These are phyloP conservation scores for Parus major DNA, from an alignment of 2,113 vertebrate species.

Conservation along the genomic window DNA sequence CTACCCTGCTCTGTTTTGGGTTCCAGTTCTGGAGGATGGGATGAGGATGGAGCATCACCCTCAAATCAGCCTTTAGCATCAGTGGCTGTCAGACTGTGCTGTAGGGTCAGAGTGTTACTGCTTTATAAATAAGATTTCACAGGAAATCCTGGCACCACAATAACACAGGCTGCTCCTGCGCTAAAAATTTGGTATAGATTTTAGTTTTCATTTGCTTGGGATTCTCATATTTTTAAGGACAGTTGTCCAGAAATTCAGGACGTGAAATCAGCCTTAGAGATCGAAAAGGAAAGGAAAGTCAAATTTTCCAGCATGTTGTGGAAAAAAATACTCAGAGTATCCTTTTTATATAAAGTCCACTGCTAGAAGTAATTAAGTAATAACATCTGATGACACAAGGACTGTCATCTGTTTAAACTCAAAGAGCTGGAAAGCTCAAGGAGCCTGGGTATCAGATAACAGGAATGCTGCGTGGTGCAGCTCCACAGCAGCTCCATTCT, in stretches of 20 bases:
- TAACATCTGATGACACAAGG: conserved; percentile 63
- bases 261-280: conserved; percentile 21
- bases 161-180: background rate
- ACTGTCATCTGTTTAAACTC: conserved; percentile 68
- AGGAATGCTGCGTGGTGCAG: background rate
- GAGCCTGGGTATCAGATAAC: conserved; percentile 52
- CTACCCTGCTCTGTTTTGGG: background rate
- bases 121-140: background rate
- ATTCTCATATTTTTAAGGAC: conserved; percentile 31
- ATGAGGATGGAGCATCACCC: background rate
- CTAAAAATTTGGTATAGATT: background rate
- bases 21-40: background rate
- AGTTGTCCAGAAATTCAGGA: conserved; percentile 36
- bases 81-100: background rate
- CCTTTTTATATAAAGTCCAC: conserved; percentile 45
- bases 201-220: background rate
- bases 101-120: background rate
- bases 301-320: conserved; percentile 27
- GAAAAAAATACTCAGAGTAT: conserved; percentile 20
- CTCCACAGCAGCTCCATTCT: background rate
- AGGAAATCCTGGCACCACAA: background rate
- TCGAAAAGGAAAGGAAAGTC: conserved; percentile 34
- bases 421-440: conserved; percentile 43
- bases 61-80: background rate
- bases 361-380: conserved; percentile 55